Base-by-base conservation (phyloP, 2,797 vertebrate species). In the Catamblyrhynchus diadema region DNA sequence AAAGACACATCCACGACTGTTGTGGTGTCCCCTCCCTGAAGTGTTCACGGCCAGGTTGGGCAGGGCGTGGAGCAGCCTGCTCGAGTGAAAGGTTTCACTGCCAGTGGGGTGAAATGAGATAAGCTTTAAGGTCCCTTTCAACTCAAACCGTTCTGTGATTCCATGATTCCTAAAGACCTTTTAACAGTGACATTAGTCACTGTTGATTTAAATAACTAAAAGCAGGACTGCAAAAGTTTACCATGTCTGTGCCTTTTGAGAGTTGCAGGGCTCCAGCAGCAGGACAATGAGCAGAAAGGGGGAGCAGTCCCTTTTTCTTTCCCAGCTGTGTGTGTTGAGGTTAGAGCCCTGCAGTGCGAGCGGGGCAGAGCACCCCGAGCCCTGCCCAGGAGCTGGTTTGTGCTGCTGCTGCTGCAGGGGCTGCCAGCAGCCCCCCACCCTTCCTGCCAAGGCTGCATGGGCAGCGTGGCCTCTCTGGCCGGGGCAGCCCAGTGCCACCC, bases 361-460 rank as follows among this genome's bases (percentile, higher is more conserved):
- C 12, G 4, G 30, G 51, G 51, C 48, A 50, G 48, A 28, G 48
- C 16, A 2, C 27, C 50, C 48, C 2, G 0, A 39, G 33, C 32
- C 54, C 75, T n/a, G 86, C 25, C 18, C n/a, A 20, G 33, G 14
- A 53, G 41, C 22, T 16, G 7, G 9, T 20, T 24, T 47, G 45
- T 24, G 41, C 41, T 41, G 39, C 41, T 41, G 44, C 48, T 32
- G 33, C 27, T 54, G 37, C 59, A 28, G 53, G 9, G 11, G 62
- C 72, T 50, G 3, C 0, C 7, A 16, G 56, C 33, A 84, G 20
- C 37, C 54, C 10, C 42, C 41, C 0, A 0, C 39, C 47, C 20
- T 7, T 18, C 42, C 35, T n/a, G 10, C 3, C 14, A 6, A 1
- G 47, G 53, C 42, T 3, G 4, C 4, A 1, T 0, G 3, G 41